Conservation (phyloP, 2,113 vertebrate genomes). For the Malurus elegans region DNA sequence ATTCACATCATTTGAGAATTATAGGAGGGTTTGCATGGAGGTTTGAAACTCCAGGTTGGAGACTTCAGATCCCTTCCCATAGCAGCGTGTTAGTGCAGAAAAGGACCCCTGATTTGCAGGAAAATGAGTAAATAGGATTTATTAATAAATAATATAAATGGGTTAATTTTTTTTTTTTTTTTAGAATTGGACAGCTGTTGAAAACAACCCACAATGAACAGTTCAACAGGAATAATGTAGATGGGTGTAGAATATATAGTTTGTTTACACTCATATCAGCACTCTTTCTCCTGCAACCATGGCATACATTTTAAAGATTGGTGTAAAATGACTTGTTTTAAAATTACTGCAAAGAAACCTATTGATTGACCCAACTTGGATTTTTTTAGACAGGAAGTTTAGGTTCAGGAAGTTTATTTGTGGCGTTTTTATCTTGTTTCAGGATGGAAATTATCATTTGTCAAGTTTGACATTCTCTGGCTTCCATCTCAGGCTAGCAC, state of each 20-base stretch:
- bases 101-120: neutral
- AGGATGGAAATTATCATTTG: neutral
- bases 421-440: neutral
- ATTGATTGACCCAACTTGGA: neutral
- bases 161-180: neutral
- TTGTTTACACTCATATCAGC: neutral
- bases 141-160: neutral
- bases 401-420: neutral
- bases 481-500: neutral
- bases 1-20: neutral
- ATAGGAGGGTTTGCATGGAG: neutral
- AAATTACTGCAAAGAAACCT: neutral
- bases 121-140: neutral
- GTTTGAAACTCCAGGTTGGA: neutral
- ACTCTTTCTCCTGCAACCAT: neutral
- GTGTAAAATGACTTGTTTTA: neutral
- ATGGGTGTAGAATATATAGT: neutral
- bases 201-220: neutral
- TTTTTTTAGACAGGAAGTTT: neutral
- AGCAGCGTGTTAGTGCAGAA: neutral
- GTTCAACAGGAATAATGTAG: neutral
- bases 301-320: neutral
- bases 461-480: neutral
- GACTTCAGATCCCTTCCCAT: neutral
- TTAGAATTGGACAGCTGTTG: neutral